These are phyloP conservation scores for Charanyca ferruginea DNA, from an alignment of 2,888 invertebrate species.

Conservation along the genomic window DNA sequence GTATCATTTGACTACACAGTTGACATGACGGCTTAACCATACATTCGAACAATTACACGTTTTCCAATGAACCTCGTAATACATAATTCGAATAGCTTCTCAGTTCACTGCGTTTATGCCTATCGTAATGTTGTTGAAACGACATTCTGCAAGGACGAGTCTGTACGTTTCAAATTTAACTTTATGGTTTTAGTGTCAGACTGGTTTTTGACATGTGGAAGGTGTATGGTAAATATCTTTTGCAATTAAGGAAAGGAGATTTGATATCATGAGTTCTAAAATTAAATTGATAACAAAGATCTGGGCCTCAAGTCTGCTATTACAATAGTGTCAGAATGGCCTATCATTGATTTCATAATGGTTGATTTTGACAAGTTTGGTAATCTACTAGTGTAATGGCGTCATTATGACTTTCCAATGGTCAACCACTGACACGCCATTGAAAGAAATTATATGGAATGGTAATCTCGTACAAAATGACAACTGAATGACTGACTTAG, in stretches of 20 bases:
- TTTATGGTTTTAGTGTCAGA: background rate
- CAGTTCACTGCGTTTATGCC: constrained; percentile 32
- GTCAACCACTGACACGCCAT: too few relatives aligned
- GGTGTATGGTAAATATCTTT: constrained; percentile 40
- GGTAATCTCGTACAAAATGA: too few relatives aligned
- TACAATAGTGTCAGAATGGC: too few relatives aligned
- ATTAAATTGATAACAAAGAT: background rate
- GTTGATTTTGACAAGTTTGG: too few relatives aligned
- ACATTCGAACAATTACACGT: constrained; percentile 20
- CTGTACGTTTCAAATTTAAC: constrained; percentile 20
- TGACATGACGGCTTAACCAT: background rate
- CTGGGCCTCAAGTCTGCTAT: too few relatives aligned
- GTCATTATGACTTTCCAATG: too few relatives aligned
- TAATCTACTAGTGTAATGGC: too few relatives aligned
- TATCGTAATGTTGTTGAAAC: constrained; percentile 30
- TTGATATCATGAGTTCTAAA: constrained; percentile 15
- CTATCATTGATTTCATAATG: too few relatives aligned
- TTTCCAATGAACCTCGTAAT: constrained; percentile 26
- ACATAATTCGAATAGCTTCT: constrained; percentile 39
- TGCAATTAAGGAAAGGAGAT: constrained; percentile 24
- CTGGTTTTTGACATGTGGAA: background rate
- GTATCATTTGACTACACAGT: constrained; percentile 6
- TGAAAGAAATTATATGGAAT: too few relatives aligned
- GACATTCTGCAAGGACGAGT: constrained; percentile 30
- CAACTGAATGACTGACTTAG: too few relatives aligned